A percentile compares a stretch with the other conserved stretches of the same genome.
phyloP scores from a whole-genome alignment of 2,113 vertebrate species.

The Taurulus bubalis region DNA sequence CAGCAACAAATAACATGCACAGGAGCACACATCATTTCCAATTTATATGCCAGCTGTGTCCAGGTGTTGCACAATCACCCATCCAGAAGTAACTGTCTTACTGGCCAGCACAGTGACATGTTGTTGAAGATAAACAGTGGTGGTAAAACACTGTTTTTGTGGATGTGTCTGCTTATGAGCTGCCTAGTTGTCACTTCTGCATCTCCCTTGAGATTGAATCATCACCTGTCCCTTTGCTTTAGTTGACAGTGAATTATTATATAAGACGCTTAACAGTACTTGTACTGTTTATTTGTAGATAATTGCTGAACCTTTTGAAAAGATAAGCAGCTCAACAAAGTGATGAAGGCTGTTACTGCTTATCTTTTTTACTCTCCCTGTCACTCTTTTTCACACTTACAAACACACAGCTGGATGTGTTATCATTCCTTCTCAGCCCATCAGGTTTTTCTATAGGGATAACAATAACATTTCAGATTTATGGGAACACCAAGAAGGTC shows the following conservation, averaged over 20 bases:
- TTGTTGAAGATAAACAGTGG: constrained; percentile 11
- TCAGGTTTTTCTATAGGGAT: constrained; percentile 61
- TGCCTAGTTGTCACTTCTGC: constrained; percentile 1
- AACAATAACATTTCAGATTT: constrained; percentile 75
- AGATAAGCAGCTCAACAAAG: constrained; percentile 20
- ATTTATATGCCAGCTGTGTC: constrained; percentile 34
- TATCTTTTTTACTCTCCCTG: constrained; percentile 30
- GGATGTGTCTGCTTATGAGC: constrained; percentile 3
- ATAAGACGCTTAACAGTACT: neutral
- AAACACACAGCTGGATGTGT: constrained; percentile 29
- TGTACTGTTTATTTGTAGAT: constrained; percentile 7
- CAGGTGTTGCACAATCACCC: constrained; percentile 30
- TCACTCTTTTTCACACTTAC: constrained; percentile 25
- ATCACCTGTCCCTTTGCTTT: constrained; percentile 10
- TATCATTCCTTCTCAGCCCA: constrained; percentile 33
- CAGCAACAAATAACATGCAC: neutral
- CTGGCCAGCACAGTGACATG: constrained; percentile 13
- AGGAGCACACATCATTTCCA: neutral
- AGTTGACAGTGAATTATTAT: neutral
- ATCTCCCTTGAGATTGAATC: neutral
- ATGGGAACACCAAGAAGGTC: constrained; percentile 71
- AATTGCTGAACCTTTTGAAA: constrained; percentile 5
- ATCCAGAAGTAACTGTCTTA: constrained; percentile 4
- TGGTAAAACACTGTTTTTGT: neutral
- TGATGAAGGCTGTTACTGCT: neutral